phyloP scores from a whole-genome alignment of 2,888 invertebrate species.

The Blomia tropicalis region DNA sequence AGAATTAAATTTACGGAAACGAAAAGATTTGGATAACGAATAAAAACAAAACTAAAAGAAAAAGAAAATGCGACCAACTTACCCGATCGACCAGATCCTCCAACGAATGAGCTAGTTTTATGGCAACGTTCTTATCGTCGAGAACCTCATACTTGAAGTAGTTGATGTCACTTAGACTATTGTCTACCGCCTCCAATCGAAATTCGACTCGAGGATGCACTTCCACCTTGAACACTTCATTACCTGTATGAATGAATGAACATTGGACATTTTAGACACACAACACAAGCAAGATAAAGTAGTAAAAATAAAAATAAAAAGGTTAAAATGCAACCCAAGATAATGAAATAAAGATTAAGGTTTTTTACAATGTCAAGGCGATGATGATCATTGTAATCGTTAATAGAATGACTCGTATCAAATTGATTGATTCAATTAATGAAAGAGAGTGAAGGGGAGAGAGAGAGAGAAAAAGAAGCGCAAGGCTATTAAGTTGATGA shows the following conservation, averaged over 20 bases:
- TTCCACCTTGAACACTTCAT: slow-evolving; percentile 58
- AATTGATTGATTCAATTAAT: too few relatives aligned
- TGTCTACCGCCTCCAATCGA: slow-evolving; percentile 52
- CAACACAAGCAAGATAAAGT: not conserved
- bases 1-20: not conserved
- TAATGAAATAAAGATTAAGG: too few relatives aligned
- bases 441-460: too few relatives aligned
- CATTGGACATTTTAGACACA: not conserved
- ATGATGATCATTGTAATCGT: too few relatives aligned
- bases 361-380: too few relatives aligned
- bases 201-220: slow-evolving; percentile 65
- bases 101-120: slow-evolving; percentile 56
- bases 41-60: not conserved
- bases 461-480: too few relatives aligned
- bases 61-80: slow-evolving; percentile 13
- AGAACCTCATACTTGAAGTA: slow-evolving; percentile 57
- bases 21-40: not conserved
- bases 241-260: slow-evolving; percentile 39
- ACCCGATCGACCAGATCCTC: slow-evolving; percentile 56
- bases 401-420: too few relatives aligned
- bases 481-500: too few relatives aligned
- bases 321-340: not conserved
- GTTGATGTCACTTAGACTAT: slow-evolving; percentile 32
- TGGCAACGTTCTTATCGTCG: slow-evolving; percentile 58
- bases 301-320: not conserved